phyloP scores from a whole-genome alignment of 2,888 invertebrate genomes.

The Endotricha flammealis region DNA sequence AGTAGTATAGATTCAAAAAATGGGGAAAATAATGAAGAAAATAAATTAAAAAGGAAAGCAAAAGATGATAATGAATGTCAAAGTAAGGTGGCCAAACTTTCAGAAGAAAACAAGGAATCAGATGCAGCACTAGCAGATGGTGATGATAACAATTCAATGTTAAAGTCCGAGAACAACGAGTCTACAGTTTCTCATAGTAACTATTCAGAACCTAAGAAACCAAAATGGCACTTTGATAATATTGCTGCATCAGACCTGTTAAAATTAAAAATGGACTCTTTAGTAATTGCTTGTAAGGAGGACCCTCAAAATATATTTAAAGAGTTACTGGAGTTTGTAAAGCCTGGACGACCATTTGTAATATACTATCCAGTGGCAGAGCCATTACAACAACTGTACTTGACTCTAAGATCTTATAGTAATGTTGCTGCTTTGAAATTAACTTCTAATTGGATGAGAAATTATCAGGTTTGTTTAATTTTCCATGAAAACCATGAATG shows the following conservation, averaged over 20 bases:
- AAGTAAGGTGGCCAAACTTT: slow-evolving; percentile 45
- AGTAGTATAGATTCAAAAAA: slow-evolving; percentile 14
- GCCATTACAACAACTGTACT: slow-evolving; percentile 90
- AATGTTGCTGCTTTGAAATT: slow-evolving; percentile 87
- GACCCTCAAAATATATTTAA: slow-evolving; percentile 90
- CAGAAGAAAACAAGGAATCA: no score
- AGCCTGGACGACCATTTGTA: slow-evolving; percentile 89
- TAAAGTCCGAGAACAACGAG: neutral
- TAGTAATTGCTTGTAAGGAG: slow-evolving; percentile 89
- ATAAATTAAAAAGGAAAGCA: slow-evolving; percentile 46
- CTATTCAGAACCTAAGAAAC: slow-evolving; percentile 60
- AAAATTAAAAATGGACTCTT: slow-evolving; percentile 82
- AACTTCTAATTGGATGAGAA: slow-evolving; percentile 91
- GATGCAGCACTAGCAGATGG: no score
- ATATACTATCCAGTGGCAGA: slow-evolving; percentile 89
- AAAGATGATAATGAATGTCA: slow-evolving; percentile 33
- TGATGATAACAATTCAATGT: no score
- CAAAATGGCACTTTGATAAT: slow-evolving; percentile 84
- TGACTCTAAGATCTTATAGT: slow-evolving; percentile 84
- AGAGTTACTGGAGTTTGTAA: slow-evolving; percentile 86
- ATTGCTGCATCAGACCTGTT: slow-evolving; percentile 81
- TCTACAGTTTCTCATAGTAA: slow-evolving; percentile 14
- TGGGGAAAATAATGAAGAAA: slow-evolving; percentile 26
- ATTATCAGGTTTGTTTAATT: slow-evolving; percentile 88
- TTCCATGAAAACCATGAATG: no score